phyloP scores from a whole-genome alignment of 1,140 invertebrate species.

The Armadillidium nasatum region DNA sequence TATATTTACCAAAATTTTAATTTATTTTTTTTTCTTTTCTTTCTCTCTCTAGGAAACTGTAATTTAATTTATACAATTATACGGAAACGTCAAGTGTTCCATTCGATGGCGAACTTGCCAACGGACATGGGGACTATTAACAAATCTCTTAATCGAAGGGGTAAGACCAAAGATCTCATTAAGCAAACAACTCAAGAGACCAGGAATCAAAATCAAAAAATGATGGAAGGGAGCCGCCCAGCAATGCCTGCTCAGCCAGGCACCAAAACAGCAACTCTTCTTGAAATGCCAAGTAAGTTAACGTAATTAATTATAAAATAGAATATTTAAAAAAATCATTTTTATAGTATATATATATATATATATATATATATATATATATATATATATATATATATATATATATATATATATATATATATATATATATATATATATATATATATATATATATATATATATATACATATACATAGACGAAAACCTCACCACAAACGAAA shows the following conservation, averaged over 20 bases:
- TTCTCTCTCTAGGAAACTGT: slow-evolving; percentile 68
- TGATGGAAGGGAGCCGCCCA: slow-evolving; percentile 78
- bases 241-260: slow-evolving; percentile 84
- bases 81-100: slow-evolving; percentile 93
- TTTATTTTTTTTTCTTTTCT: no score
- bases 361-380: no score
- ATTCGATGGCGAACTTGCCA: slow-evolving; percentile 90
- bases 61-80: slow-evolving; percentile 99
- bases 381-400: no score
- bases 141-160: slow-evolving; percentile 56
- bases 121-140: slow-evolving; percentile 84
- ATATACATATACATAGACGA: no score
- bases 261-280: slow-evolving; percentile 80
- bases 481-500: no score
- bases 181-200: slow-evolving; percentile 48
- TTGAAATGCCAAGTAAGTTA: slow-evolving; percentile 49
- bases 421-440: no score
- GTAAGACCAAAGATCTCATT: slow-evolving; percentile 42
- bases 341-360: no score
- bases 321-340: not conserved
- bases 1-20: not conserved
- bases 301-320: not conserved
- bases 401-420: no score
- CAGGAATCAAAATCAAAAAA: slow-evolving; percentile 35
- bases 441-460: no score